Percentiles rank a stretch among this genome's conserved stretches.
These are phyloP conservation scores for Hyposoter didymator DNA, from an alignment of 2,888 invertebrate genomes.

Conservation along the genomic window DNA sequence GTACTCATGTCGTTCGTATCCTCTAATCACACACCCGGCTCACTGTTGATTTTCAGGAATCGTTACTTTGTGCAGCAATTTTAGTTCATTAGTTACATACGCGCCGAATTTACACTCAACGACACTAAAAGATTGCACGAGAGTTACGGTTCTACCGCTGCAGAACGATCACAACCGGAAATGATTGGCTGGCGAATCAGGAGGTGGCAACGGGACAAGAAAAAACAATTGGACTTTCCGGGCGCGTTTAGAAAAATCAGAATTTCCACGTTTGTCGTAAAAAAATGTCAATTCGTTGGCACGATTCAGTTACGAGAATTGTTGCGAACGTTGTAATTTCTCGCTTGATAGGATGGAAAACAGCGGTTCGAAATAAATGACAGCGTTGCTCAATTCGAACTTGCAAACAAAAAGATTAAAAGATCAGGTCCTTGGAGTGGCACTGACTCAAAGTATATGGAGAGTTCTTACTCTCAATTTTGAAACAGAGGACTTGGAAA, in stretches of 20 bases:
- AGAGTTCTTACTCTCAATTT: background rate
- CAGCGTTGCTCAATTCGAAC: background rate
- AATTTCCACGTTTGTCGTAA: background rate
- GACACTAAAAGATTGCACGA: background rate
- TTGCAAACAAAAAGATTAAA: conserved; percentile 7
- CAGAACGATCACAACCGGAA: background rate
- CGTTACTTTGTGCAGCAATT: background rate
- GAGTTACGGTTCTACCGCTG: background rate
- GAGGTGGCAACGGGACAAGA: background rate
- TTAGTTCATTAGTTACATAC: no score
- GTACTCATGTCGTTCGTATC: conserved; percentile 66
- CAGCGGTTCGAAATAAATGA: background rate
- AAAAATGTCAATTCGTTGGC: background rate
- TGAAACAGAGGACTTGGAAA: background rate
- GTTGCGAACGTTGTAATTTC: background rate
- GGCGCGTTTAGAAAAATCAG: background rate
- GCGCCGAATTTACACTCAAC: background rate
- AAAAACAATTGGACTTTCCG: background rate
- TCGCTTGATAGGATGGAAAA: background rate
- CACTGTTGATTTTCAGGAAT: background rate
- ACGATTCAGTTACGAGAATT: background rate
- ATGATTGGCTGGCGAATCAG: background rate
- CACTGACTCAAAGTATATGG: background rate
- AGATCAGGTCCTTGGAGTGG: background rate
- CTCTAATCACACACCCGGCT: background rate